A percentile compares a stretch with the other conserved stretches of the same genome.
Conservation (phyloP, 2,797 vertebrate genomes). For the Mormyrus proboscirostris region DNA sequence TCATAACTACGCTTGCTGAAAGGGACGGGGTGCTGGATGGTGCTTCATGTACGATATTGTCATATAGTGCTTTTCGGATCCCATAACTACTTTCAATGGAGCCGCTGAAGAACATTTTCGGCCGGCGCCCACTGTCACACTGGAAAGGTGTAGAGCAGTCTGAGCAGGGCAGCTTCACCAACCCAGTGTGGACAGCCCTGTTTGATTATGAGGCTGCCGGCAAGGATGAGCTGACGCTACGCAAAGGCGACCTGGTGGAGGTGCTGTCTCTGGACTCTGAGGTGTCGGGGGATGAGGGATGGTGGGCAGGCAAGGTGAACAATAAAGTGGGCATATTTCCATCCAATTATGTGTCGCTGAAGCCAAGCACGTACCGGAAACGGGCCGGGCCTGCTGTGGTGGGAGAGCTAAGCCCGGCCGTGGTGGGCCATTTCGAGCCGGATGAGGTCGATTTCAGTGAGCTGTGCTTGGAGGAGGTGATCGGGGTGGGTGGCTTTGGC, state of each 20-base stretch:
- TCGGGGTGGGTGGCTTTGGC: slow-evolving; percentile 81
- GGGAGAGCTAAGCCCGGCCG: slow-evolving; percentile 38
- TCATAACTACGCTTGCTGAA: slow-evolving; percentile 5
- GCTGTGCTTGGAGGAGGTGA: slow-evolving; percentile 77
- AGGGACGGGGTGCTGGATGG: background rate
- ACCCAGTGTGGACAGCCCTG: slow-evolving; percentile 79
- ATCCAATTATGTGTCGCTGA: slow-evolving; percentile 78
- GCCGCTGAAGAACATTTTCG: slow-evolving; percentile 79
- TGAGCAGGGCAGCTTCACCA: slow-evolving; percentile 67
- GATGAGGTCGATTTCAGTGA: slow-evolving; percentile 74
- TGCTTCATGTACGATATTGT: background rate
- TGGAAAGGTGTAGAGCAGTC: slow-evolving; percentile 67
- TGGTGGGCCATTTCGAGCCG: slow-evolving; percentile 56
- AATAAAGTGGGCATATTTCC: slow-evolving; percentile 87
- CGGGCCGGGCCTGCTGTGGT: slow-evolving; percentile 39
- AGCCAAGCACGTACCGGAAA: slow-evolving; percentile 57
- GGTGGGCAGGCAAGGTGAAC: slow-evolving; percentile 86
- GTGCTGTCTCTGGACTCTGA: slow-evolving; percentile 82
- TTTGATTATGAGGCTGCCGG: slow-evolving; percentile 81
- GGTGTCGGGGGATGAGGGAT: slow-evolving; percentile 83
- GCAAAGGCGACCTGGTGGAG: slow-evolving; percentile 80
- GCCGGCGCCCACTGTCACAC: slow-evolving; percentile 42
- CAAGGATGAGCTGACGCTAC: slow-evolving; percentile 79
- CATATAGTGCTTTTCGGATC: background rate
- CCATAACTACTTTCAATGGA: slow-evolving; percentile 58